A percentile compares a stretch with the other conserved stretches of the same genome.
phyloP scores from a whole-genome alignment of 2,797 vertebrate genomes.

The Platalea minor region DNA sequence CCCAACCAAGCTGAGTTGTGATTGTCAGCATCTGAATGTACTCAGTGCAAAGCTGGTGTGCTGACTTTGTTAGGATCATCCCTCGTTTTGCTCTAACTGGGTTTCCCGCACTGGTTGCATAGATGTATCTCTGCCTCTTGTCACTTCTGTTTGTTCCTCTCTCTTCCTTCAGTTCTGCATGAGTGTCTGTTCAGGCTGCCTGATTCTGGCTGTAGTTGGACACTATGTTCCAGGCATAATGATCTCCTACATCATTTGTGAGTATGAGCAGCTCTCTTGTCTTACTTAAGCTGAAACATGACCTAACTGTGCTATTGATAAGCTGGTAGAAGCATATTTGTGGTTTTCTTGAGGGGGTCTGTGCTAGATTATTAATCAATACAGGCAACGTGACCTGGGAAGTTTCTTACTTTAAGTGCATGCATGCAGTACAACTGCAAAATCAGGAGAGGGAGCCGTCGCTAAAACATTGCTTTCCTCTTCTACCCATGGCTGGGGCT shows the following conservation, averaged over 20 bases:
- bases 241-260: slow-evolving; percentile 98
- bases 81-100: background rate
- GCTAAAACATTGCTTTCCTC: background rate
- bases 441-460: slow-evolving; percentile 5
- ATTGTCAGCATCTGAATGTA: background rate
- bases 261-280: slow-evolving; percentile 67
- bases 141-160: slow-evolving; percentile 48
- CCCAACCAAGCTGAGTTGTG: background rate
- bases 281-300: background rate
- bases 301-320: background rate
- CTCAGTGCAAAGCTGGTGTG: background rate
- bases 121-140: background rate
- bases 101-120: background rate
- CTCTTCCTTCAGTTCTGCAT: slow-evolving; percentile 87
- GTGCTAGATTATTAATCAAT: background rate
- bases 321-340: background rate
- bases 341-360: background rate
- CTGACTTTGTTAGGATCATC: background rate
- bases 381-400: background rate
- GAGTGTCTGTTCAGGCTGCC: slow-evolving; percentile 88
- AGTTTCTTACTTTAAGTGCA: rapidly evolving
- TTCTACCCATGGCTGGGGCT: background rate
- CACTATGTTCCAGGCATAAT: slow-evolving; percentile 98
- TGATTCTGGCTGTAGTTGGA: slow-evolving; percentile 85
- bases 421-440: background rate